Percentiles rank a stretch among this genome's conserved stretches.
Evolutionary conservation across 2,113 vertebrate genomes (phyloP).

Genomic region (Danionella cerebrum): DNA sequence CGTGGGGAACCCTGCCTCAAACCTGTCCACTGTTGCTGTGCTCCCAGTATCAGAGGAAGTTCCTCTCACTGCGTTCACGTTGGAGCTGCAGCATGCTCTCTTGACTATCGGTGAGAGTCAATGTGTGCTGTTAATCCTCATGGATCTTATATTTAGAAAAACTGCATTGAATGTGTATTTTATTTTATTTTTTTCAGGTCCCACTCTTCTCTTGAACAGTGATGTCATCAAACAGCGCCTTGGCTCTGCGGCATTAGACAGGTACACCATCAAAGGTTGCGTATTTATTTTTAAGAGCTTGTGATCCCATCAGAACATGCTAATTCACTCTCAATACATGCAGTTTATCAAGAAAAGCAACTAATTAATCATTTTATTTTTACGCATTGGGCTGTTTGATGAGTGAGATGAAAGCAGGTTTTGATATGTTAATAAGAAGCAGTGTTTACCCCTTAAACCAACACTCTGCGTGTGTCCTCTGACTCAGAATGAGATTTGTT

Average conservation of each 20-base stretch:
- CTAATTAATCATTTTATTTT: not conserved
- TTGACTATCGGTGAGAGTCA: conserved; percentile 69
- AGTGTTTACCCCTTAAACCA: not conserved
- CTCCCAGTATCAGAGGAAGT: conserved; percentile 89
- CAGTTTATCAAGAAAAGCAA: not conserved
- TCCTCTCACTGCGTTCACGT: conserved; percentile 80
- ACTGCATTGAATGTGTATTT: not conserved
- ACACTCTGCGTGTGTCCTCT: not conserved
- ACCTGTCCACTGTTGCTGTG: conserved; percentile 83
- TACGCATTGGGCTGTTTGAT: conserved; percentile 14
- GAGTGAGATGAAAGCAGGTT: conserved; percentile 19
- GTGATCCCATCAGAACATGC: not conserved
- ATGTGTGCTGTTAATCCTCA: not conserved
- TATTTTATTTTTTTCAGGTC: conserved; percentile 60
- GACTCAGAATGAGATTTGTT: not conserved
- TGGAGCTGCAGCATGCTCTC: conserved; percentile 88
- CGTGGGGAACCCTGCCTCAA: conserved; percentile 75
- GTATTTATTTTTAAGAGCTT: not conserved
- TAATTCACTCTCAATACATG: not conserved
- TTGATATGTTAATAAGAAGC: conserved; percentile 18
- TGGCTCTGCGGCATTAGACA: conserved; percentile 85
- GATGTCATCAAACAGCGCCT: conserved; percentile 85
- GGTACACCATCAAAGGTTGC: conserved; percentile 53
- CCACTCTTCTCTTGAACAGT: conserved; percentile 81
- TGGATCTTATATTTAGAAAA: not conserved